Conservation (phyloP, 2,113 vertebrate genomes). For the Puma concolor region DNA sequence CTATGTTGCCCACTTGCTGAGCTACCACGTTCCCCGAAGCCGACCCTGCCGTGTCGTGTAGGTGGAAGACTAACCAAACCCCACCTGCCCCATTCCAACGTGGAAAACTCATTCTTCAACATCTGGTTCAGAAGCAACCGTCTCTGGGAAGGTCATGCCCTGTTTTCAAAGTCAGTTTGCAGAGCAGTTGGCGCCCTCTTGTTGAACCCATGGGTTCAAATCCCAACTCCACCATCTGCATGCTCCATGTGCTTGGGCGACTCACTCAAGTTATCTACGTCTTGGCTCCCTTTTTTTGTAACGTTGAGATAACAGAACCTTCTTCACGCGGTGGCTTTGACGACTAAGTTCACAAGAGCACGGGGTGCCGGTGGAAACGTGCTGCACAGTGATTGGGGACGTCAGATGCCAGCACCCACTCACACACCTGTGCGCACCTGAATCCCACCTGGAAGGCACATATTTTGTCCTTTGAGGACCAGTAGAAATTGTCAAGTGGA, state of each 20-base stretch:
- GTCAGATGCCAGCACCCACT: neutral
- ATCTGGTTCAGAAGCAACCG: neutral
- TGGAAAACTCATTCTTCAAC: neutral
- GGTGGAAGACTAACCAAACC: neutral
- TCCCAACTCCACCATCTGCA: accelerated
- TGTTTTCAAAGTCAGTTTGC: neutral
- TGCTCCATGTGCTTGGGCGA: too few relatives aligned
- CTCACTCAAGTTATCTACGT: neutral
- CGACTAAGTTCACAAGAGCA: neutral
- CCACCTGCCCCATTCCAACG: too few relatives aligned
- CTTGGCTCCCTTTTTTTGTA: neutral
- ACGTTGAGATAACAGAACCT: neutral
- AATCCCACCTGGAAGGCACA: neutral
- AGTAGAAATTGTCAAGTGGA: neutral
- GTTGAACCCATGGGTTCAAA: neutral
- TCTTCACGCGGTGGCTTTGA: neutral
- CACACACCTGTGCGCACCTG: neutral
- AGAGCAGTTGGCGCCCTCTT: neutral
- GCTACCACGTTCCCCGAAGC: neutral
- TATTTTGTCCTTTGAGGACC: neutral
- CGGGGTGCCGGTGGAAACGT: neutral
- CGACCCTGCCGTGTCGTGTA: neutral
- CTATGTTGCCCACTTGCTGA: neutral
- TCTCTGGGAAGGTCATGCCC: neutral
- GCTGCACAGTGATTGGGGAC: neutral